Base-by-base conservation (phyloP, 2,113 vertebrate genomes). In the Chloropsis cyanopogon region DNA sequence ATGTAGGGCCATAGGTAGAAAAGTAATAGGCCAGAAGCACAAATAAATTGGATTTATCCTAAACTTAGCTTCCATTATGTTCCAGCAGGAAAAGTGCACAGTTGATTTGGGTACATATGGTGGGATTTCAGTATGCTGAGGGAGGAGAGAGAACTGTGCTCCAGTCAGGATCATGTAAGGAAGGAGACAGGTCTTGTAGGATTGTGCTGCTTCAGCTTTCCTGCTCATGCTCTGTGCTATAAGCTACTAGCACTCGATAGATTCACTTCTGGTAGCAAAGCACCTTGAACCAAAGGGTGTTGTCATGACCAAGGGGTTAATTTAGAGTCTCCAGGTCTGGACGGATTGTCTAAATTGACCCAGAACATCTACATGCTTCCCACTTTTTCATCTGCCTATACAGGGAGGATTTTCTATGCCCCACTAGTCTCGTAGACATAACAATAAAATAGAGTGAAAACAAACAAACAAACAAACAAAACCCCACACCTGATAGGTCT, bases 191-290 rank as follows among this genome's bases (percentile, higher is more conserved):
- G 1, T 59, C 57, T 63, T 84, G 37, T 12, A 56, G n/a, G 29
- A 63, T 11, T 47, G 25, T 0, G 1, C 39, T 77, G 29, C 35
- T 70, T 68, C 56, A 79, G 64, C 64, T 59, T 75, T 83, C 47
- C 31, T 49, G 28, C 26, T 29, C 0, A 0, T n/a, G 60, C 44
- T 75, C 52, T 33, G 9, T 68, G 56, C 44, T 24, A 8, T 14
- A 6, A n/a, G 7, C 39, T 75, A 8, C 24, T 31, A 66, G 21
- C 47, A 60, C 33, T 11, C 8, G 53, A 79, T 31, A 63, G 17
- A 82, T 72, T 86, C 39, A 53, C 9, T 28, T 22, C 16, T 0
- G 13, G 28, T 1, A 82, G 37, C 47, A 71, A 75, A 84, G 42
- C 49, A 33, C 31, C 52, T 71, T 18, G 26, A 81, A 54, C 39